Base-by-base conservation (phyloP, 1,140 invertebrate genomes). In the silkworm (Bombyx mori) region DNA sequence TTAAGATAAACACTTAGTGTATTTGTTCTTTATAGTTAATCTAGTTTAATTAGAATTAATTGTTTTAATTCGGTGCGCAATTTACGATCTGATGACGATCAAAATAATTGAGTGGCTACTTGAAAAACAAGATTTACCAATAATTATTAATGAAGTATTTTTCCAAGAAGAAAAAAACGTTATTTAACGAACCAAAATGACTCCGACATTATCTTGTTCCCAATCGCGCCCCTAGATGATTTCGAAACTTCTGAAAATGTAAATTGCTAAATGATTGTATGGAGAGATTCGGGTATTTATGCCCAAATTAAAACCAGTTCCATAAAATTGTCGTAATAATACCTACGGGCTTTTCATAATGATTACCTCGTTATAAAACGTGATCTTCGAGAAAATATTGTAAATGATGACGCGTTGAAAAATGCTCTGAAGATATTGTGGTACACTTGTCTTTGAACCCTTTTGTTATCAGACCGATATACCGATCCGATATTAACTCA, bases 401-500 rank as follows among this genome's bases (percentile, higher is more conserved):
- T 35, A 35, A 35, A 0, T 35, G 26, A 35, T 35, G 26, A 35
- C 26, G 4, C 26, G 2, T 35, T 35, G 2, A 35, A 35, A 35
- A 35, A 35, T 35, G 4, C 26, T 35, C 26, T 35, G 26, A 5
- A 35, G 26, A 35, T 35, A 35, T 35, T 35, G 4, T 35, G 2
- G 0, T 35, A 35, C 26, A 35, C 26, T 35, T 35, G 68, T 73
- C 63, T 73, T 59, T 68, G 71, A 69, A 73, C 68, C 66, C 73
- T 72, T 75, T 67, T 66, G 60, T 72, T 65, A 65, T 69, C 63
- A 67, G 65, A 69, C 73, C 63, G 71, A 61, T 66, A 77, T 76
- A 79, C 77, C 73, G 71, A 71, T 66, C 69, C 71, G 66, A 79
- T 83, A 84, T 81, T 82, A 77, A 65, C 54, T 72, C 68, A 72